Evolutionary conservation across 2,797 vertebrate species (phyloP), one percentile per base, ranked within the genome.

Genomic region (Pangasius larnaudii): DNA sequence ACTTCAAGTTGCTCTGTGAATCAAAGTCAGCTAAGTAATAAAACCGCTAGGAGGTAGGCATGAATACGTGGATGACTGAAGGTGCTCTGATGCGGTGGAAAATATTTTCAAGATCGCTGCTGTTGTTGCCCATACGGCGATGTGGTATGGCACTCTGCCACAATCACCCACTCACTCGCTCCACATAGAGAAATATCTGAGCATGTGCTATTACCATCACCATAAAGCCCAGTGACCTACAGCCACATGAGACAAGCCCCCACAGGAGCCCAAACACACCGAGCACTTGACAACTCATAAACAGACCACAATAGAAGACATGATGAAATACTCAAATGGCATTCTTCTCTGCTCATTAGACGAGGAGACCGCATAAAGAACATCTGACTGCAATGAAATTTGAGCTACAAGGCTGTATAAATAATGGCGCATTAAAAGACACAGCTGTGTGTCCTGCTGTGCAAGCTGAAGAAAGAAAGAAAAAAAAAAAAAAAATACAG

Each of bases 11-110:
- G 22, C 72, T 81, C 78, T 81, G 51, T 78, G 75, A n/a, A 77
- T 56, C n/a, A 13, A 51, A 56, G 16, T 11, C 51, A 79, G 18
- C 16, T 56, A 79, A 56, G 56, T 56, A 53, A 30, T 81, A 81
- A 61, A 61, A 39, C 61, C 13, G 0, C 22, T 42, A 42, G 51
- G 5, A 49, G 30, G 59, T 65, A 82, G 27, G 81, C 42, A 42
- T 67, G 46, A 69, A 69, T 11, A 13, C 6, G n/a, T 51, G 61
- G 81, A 39, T 82, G 80, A 94, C 46, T 69, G 85, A 74, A 90
- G 58, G 71, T 1, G 49, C 91, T 94, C 91, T 94, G 85, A 93
- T 93, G 91, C 91, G 89, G 91, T 87, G 82, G 75, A 89, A 86
- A 53, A 88, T 39, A 67, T 89, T 90, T 93, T 87, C 30, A 88